phyloP scores from a whole-genome alignment of 2,888 invertebrate species.

The Elegia similella region DNA sequence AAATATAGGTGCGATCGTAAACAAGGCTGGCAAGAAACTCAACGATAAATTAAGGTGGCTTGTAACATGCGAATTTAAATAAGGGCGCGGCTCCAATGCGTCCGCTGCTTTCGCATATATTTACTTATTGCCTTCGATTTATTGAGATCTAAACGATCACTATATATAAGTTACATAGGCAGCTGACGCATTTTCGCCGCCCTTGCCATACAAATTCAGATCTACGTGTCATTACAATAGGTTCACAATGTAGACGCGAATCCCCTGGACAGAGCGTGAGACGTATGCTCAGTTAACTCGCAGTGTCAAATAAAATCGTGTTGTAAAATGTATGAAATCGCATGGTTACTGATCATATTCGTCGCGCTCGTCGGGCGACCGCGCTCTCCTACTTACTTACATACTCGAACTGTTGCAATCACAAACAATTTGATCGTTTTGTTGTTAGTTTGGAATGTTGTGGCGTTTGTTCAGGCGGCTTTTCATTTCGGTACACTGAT shows the following conservation, averaged over 20 bases:
- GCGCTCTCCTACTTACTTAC: background rate
- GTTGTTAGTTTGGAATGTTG: conserved; percentile 64
- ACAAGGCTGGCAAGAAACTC: conserved; percentile 12
- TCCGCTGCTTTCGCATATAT: conserved; percentile 25
- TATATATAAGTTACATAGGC: conserved; percentile 20
- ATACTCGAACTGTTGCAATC: conserved; percentile 22
- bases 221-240: conserved; percentile 42
- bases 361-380: conserved; percentile 5
- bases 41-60: conserved; percentile 1
- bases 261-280: conserved; percentile 7
- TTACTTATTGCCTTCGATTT: conserved; percentile 32
- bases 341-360: conserved; percentile 12
- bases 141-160: conserved; percentile 16
- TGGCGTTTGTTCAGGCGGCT: conserved; percentile 58
- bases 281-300: background rate
- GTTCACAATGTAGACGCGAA: conserved; percentile 20
- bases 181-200: conserved; percentile 2
- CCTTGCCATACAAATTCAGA: conserved; percentile 48
- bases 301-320: background rate
- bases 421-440: conserved; percentile 36
- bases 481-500: conserved; percentile 37
- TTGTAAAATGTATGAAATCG: conserved; percentile 7
- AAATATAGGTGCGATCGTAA: background rate
- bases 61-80: conserved; percentile 11
- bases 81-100: conserved; percentile 20